A percentile compares a stretch with the other conserved stretches of the same genome.
These are phyloP conservation scores for Garrulus glandarius DNA, from an alignment of 2,797 vertebrate species.

Conservation along the genomic window DNA sequence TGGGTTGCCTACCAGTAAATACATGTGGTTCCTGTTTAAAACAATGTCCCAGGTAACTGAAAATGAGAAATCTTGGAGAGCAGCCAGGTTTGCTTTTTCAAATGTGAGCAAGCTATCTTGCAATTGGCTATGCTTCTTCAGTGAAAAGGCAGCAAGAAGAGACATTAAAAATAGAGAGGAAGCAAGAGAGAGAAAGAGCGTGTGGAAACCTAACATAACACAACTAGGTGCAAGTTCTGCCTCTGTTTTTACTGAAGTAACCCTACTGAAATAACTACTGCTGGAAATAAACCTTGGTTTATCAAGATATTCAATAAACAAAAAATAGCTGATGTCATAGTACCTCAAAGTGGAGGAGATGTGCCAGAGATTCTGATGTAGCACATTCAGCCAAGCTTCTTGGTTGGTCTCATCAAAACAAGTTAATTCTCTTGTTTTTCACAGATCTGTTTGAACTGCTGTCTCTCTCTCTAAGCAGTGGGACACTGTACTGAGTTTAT, in stretches of 20 bases:
- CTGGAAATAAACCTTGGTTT: neutral
- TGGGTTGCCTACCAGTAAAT: conserved; percentile 5
- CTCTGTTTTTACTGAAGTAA: neutral
- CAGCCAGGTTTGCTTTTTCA: neutral
- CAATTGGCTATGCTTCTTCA: neutral
- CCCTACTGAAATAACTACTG: neutral
- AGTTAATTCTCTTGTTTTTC: neutral
- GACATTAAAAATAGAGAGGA: neutral
- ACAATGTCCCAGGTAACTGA: neutral
- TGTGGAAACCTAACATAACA: neutral
- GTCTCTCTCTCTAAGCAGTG: neutral
- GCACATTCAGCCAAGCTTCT: neutral
- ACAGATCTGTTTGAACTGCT: neutral
- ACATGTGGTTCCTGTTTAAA: neutral
- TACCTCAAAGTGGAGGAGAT: neutral
- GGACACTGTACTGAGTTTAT: neutral
- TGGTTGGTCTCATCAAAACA: neutral
- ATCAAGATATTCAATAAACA: neutral
- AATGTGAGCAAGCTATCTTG: neutral
- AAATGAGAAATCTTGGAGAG: neutral
- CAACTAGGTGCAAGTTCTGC: neutral
- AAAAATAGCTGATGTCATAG: neutral
- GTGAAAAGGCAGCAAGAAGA: neutral
- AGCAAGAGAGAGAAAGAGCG: neutral
- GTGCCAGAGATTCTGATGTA: neutral